phyloP scores from a whole-genome alignment of 2,113 vertebrate species.

The Myotis brandtii region DNA sequence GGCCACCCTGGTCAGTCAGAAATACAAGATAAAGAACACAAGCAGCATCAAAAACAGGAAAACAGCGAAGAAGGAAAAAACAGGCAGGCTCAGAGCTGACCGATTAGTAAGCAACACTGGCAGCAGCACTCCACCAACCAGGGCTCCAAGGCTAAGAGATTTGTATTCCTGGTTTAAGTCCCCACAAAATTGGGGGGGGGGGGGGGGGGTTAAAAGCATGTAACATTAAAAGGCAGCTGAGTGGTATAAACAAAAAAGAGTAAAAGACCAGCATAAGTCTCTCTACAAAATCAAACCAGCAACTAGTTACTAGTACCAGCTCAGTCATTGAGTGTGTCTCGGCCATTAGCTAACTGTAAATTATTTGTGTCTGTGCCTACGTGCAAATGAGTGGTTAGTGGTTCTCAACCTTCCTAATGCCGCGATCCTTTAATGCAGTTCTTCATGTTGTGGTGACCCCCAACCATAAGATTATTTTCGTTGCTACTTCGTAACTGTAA shows the following conservation, averaged over 20 bases:
- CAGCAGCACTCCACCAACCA: neutral
- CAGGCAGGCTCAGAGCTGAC: neutral
- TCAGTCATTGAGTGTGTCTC: neutral
- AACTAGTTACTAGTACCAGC: neutral
- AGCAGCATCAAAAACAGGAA: slow-evolving; percentile 2
- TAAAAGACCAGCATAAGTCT: neutral
- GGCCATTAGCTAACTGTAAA: neutral
- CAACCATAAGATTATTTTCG: no score
- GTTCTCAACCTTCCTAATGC: no score
- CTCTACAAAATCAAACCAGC: neutral
- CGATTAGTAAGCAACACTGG: neutral
- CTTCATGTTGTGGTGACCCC: no score
- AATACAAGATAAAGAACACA: neutral
- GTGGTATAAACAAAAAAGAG: neutral
- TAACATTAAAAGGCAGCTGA: neutral
- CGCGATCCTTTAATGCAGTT: no score
- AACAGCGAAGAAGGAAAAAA: neutral
- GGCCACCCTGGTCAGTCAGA: neutral
- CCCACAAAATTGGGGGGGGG: neutral
- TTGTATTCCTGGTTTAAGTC: neutral
- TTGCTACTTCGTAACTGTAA: no score
- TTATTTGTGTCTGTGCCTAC: neutral
- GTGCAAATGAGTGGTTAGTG: slow-evolving; percentile 14
- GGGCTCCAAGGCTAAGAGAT: neutral
- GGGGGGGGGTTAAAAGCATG: neutral